Evolutionary conservation across 2,113 vertebrate genomes (phyloP), one percentile per base, ranked within the genome.

Genomic region (Archocentrus centrarchus): DNA sequence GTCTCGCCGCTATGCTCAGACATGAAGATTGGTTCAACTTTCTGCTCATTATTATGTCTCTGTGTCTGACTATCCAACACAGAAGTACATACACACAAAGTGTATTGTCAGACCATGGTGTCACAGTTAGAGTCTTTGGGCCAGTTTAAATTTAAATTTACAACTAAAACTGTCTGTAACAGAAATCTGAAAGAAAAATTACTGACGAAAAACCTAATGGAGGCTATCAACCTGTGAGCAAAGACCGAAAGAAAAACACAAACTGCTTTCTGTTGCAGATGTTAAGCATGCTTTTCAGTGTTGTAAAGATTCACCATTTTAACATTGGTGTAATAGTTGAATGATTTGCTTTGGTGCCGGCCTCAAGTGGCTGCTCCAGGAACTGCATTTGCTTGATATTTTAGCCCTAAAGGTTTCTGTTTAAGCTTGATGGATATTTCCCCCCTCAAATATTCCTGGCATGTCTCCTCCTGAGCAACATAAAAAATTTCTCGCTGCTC

Each of bases 1-100:
- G 89, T 96, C 96, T 94, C 88, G 60, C 66, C 88, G 27, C 24
- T 57, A 87, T 89, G 93, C 92, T 94, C 88, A 86, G 73, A 92
- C 93, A 95, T 94, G 41, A 81, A 86, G 84, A 85, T 68, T 88
- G 77, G 61, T 85, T 82, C 63, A 81, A 77, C 79, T 81, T 80
- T 68, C 64, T 68, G 64, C 64, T 68, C 64, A 68, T 87, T 68
- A 86, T 75, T 61, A 62, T 68, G 77, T 78, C 73, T 3, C 39
- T 18, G 24, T 47, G 64, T 88, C 64, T 81, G 77, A 68, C 77
- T 78, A 37, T 63, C 22, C 22, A 18, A 47, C 62, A 41, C n/a
- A 79, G 11, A 70, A 18, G 61, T 24, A 59, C 27, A 53, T 37
- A 59, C 59, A 32, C 59, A 63, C 61, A 63, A 47, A 8, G 63